Evolutionary conservation across 2,113 vertebrate species (phyloP), one percentile per base, ranked within the genome.

Genomic region (Mirounga angustirostris): DNA sequence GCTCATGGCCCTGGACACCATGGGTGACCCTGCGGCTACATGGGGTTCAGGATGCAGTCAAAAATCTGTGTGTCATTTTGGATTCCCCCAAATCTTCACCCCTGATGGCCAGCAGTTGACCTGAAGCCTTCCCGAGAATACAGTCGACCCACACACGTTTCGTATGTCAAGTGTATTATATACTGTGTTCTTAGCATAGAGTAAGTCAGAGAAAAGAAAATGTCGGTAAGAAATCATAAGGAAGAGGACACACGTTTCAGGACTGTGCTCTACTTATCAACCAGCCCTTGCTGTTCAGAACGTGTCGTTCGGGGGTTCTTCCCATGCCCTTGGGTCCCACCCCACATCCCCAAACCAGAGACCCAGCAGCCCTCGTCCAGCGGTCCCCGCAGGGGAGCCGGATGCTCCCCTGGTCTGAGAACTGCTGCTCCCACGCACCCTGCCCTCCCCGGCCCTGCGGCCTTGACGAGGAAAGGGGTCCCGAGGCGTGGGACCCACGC

Each of bases 281-380:
- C 3, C 0, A 7, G 26, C 26, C 26, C 73, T 9, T 2, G 0
- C 14, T 78, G 24, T 26, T 46, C 13, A 14, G 14, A 30, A 15
- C 2, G 0, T 8, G 74, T 78, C 4, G 0, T 46, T 28, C 15
- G 24, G 43, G 40, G 8, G 7, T 26, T 2, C 26, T 15, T 78
- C 26, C 67, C 33, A 0, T 36, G 16, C 33, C 16, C 67, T 69
- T 21, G 33, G 67, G 33, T 69, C 33, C 43, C 15, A 2, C 43
- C 22, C 73, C 26, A 50, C 43, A 18, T 15, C 74, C 74, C 46
- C 2, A 2, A 50, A 76, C 24, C 22, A 74, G 33, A 69, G 16
- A 69, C 33, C 8, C 65, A 8, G 58, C 22, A 59, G 58, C 8
- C 2, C 21, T 24, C 5, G 22, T 24, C 58, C 58, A 22, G 22